A percentile compares a stretch with the other conserved stretches of the same genome.
These are phyloP conservation scores for Octodonta nipae DNA, from an alignment of 2,888 invertebrate species.

Conservation along the genomic window DNA sequence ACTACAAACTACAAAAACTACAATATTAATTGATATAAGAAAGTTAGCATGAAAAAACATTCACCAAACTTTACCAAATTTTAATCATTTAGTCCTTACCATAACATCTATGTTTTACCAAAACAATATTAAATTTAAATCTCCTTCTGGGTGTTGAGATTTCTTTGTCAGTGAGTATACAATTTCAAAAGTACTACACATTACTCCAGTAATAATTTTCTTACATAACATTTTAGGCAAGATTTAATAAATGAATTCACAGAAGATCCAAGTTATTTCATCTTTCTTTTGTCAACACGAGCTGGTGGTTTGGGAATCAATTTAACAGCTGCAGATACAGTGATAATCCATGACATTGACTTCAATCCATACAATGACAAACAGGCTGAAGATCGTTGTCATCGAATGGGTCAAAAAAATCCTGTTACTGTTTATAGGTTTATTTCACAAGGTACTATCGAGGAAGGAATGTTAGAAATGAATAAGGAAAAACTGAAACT, in stretches of 20 bases:
- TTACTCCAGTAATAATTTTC: slow-evolving; percentile 5
- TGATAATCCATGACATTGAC: slow-evolving; percentile 93
- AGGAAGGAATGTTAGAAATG: slow-evolving; percentile 82
- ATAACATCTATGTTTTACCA: too few relatives aligned
- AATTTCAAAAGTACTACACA: too few relatives aligned
- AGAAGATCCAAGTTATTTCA: slow-evolving; percentile 61
- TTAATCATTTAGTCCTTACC: too few relatives aligned
- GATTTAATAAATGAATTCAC: slow-evolving; percentile 82
- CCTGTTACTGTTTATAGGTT: slow-evolving; percentile 78
- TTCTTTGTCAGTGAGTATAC: too few relatives aligned
- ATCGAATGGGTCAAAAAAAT: slow-evolving; percentile 63
- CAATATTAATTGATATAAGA: too few relatives aligned
- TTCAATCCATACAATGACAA: slow-evolving; percentile 98
- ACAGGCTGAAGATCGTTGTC: slow-evolving; percentile 86
- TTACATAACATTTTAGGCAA: slow-evolving; percentile 47
- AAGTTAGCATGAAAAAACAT: too few relatives aligned
- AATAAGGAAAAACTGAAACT: slow-evolving; percentile 83
- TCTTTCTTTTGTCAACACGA: slow-evolving; percentile 81
- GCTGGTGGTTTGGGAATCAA: slow-evolving; percentile 96
- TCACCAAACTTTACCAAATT: too few relatives aligned
- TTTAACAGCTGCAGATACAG: slow-evolving; percentile 86
- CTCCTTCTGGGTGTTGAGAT: too few relatives aligned
- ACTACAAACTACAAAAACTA: too few relatives aligned
- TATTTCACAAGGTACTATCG: slow-evolving; percentile 74
- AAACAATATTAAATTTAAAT: too few relatives aligned